Evolutionary conservation across 1,140 invertebrate genomes (phyloP), one percentile per base, ranked within the genome.

Genomic region (Chelonus insularis): DNA sequence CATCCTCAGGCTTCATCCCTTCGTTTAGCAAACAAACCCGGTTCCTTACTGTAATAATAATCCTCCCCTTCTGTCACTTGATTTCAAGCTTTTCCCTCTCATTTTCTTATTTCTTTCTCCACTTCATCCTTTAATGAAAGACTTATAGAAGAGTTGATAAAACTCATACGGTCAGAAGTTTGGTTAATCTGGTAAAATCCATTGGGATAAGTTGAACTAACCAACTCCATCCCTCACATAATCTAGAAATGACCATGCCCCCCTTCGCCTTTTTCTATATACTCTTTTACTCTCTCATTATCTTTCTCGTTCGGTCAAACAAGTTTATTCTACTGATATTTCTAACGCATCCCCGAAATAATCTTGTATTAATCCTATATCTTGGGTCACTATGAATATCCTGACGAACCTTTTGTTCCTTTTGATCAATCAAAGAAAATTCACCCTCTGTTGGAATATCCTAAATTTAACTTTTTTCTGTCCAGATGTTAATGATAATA

Each of bases 111-210:
- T 48, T 25, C 23, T 25, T n/a, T 34, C 36, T 54, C 58, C 39
- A 9, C 29, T 55, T 60, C 57, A 34, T 48, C 34, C 29, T 61
- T 72, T 72, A 73, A 75, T 72, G 70, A 75, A 73, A 74, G 72
- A 75, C 72, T 72, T 69, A n/a, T n/a, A 66, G 72, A 51, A 70
- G 73, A 74, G 69, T 74, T 69, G 69, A 75, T 75, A 69, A 72
- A 75, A 74, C 73, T 74, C 68, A 66, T 62, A 69, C 66, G 67
- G 67, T 51, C 37, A 41, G 34, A 69, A 59, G 21, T 62, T 62
- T 66, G 68, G 68, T 74, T 75, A 75, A 75, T 75, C 73, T 73
- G 68, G 57, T 75, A 75, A 60, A 75, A 65, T 73, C 72, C 67
- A 62, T 64, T 59, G 72, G 64, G 66, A 72, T 65, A 65, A 66